Conservation (phyloP, 2,113 vertebrate species). For the Mormoops blainvillei region DNA sequence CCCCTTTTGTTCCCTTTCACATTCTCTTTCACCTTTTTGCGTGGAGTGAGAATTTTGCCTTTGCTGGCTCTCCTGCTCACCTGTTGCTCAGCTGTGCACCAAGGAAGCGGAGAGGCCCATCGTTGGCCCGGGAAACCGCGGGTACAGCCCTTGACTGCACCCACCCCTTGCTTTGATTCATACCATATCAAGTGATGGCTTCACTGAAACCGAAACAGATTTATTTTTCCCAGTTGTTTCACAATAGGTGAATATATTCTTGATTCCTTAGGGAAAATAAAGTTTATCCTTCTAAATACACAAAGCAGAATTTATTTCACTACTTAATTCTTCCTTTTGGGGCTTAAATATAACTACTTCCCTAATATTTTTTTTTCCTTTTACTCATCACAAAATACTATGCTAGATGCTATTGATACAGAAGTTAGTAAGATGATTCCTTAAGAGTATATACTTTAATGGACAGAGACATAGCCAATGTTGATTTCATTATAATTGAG, state of each 20-base stretch:
- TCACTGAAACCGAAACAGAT: constrained; percentile 73
- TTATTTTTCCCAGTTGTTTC: constrained; percentile 76
- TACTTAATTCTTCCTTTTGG: neutral
- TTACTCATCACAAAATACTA: neutral
- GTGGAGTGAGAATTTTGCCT: neutral
- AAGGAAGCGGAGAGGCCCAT: neutral
- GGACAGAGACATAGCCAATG: neutral
- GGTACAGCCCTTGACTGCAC: constrained; percentile 48
- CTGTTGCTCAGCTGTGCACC: constrained; percentile 32
- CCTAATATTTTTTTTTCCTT: neutral
- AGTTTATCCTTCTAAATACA: neutral
- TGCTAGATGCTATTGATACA: neutral
- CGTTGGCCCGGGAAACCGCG: constrained; percentile 60
- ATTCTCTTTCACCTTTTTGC: neutral
- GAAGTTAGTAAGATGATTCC: neutral
- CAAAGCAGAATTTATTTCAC: constrained; percentile 1
- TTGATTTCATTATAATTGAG: neutral
- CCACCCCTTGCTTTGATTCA: constrained; percentile 68
- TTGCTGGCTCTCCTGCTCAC: constrained; percentile 13
- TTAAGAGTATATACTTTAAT: constrained; percentile 17
- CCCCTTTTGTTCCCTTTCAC: neutral
- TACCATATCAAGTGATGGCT: constrained; percentile 61
- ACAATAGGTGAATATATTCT: constrained; percentile 50
- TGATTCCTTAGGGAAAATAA: constrained; percentile 54
- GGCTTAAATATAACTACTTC: neutral